Base-by-base conservation (phyloP, 2,888 invertebrate genomes). In the Priocnemis perturbator region DNA sequence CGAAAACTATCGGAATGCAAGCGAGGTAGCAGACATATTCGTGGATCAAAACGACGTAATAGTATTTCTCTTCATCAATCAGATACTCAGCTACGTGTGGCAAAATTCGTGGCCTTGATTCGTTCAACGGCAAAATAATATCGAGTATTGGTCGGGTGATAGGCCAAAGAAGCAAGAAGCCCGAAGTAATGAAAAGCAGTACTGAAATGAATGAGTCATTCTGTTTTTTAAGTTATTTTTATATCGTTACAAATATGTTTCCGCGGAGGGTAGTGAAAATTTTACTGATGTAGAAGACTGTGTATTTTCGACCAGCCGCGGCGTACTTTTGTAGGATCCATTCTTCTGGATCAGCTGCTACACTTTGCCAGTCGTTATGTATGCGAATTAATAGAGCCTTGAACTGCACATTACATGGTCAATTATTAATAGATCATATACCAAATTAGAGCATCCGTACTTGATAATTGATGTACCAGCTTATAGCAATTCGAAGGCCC, bases 31-130 rank as follows among this genome's bases (percentile, higher is more conserved):
- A 17, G 17, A 50, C 2, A 7, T 11, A n/a, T n/a, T n/a, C 7
- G 50, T 17, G 3, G 2, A 50, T 4, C 14, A 50, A 17, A 1
- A 50, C 4, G 2, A 50, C 7, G 17, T n/a, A 3, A 26, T 14
- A 55, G 17, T 23, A 55, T 55, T 26, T 55, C 17, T 55, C 23
- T n/a, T 55, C 14, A 15, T 55, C 55, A 23, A 55, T 26, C 5
- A 55, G 2, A 55, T 55, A 55, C 14, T 55, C 55, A 0, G 20
- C 55, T 11, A 19, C 17, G 17, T 11, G 5, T 26, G 14, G 20
- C 4, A 55, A 23, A 7, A 20, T 1, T 5, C 11, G 5, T 9
- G 21, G 0, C 1, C 55, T 14, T 14, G 26, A 21, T 15, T 55
- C 55, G 23, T 55, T 26, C 15, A 21, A 11, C 1, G 55, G 55